Evolutionary conservation across 1,140 invertebrate species (phyloP), one percentile per base, ranked within the genome.

Genomic region (Drosophila kanapiae): DNA sequence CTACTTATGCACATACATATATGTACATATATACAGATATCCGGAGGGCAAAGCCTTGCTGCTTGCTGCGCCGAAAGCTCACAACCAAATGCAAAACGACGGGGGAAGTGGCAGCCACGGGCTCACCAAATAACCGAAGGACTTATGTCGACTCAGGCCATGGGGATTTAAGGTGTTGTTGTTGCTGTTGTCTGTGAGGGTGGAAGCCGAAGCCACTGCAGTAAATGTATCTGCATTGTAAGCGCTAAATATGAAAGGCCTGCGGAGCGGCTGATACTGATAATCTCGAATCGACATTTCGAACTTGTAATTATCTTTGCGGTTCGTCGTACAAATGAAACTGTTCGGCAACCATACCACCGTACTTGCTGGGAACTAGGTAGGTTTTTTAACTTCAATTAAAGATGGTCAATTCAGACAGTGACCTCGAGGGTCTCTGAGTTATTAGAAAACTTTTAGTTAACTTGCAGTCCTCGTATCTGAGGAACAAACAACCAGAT

Each of bases 91-190:
- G 71, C 56, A 84, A 75, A 56, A 69, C 57, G 54, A 56, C 48
- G 35, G 63, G 49, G 56, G 11, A 13, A 29, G 38, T 23, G 64
- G 45, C 43, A 65, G 48, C 51, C 42, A 45, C 35, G 67, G 56
- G 69, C 35, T 72, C 69, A 72, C 69, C 69, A 72, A 79, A 80
- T 63, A 75, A 62, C 37, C 58, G 43, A 75, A 80, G 82, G 78
- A 82, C 81, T 90, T 88, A 90, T 90, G 85, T 74, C 84, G 84
- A 68, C 84, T 87, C 67, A 83, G 84, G 53, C 71, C 48, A 64
- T 23, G 48, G 47, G 77, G 68, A 65, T 84, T 80, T 76, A 63
- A 70, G 67, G 67, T 70, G 67, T 70, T 70, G 49, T 68, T 23
- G 23, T 23, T 23, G 23, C 23, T 62, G 38, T 27, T 9, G 43